Percentiles rank a stretch among this genome's conserved stretches.
These are phyloP conservation scores for Ametastegia equiseti DNA, from an alignment of 2,888 invertebrate species.

Conservation along the genomic window DNA sequence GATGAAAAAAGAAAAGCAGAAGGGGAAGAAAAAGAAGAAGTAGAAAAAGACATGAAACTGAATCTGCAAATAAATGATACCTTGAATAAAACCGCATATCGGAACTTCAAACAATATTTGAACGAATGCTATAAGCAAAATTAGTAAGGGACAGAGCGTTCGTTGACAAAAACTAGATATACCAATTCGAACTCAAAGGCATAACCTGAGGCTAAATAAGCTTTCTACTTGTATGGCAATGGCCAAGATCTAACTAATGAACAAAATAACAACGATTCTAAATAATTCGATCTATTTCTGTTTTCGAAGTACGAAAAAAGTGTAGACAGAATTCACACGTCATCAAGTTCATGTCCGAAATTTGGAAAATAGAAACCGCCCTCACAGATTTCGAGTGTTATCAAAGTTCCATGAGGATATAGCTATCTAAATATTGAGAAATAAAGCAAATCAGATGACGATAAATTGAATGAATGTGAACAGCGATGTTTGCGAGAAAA, in stretches of 20 bases:
- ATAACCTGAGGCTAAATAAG: background rate
- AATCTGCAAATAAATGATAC: conserved; percentile 34
- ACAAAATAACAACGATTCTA: background rate
- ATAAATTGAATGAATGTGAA: background rate
- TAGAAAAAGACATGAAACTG: background rate
- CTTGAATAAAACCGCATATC: conserved; percentile 10
- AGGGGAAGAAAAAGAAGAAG: background rate
- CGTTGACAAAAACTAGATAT: background rate
- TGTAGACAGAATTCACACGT: background rate
- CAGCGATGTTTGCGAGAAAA: background rate
- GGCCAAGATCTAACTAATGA: background rate
- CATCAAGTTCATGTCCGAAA: background rate
- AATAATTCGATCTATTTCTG: background rate
- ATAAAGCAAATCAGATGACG: background rate
- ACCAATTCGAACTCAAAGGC: background rate
- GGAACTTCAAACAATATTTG: conserved; percentile 18
- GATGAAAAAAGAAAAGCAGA: background rate
- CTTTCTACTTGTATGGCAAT: background rate
- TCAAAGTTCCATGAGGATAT: background rate
- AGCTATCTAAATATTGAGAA: background rate
- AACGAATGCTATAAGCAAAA: background rate
- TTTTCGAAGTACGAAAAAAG: background rate
- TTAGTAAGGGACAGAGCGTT: background rate
- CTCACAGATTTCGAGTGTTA: too few species aligned
- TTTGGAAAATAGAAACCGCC: too few species aligned